These are phyloP conservation scores for Leptinotarsa peninsularis DNA, from an alignment of 2,888 invertebrate species.

Conservation along the genomic window DNA sequence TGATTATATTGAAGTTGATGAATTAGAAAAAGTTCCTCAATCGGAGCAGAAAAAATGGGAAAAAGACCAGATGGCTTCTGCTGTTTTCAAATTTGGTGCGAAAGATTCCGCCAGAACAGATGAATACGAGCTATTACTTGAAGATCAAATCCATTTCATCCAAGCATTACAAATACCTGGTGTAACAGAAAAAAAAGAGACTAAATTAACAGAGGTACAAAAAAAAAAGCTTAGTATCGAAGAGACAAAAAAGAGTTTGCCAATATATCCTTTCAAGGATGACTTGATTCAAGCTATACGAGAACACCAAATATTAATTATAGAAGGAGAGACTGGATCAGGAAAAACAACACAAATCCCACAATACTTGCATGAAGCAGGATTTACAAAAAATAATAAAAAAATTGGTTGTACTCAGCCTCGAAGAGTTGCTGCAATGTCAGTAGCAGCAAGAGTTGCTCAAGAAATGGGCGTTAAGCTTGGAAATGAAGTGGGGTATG, in stretches of 20 bases:
- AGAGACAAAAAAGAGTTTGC: slow-evolving; percentile 80
- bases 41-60: slow-evolving; percentile 97
- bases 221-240: slow-evolving; percentile 84
- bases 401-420: slow-evolving; percentile 67
- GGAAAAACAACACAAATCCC: slow-evolving; percentile 86
- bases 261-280: too few relatives aligned
- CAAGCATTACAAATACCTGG: slow-evolving; percentile 88
- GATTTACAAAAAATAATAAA: slow-evolving; percentile 79
- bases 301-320: slow-evolving; percentile 89
- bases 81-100: slow-evolving; percentile 93
- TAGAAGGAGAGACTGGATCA: slow-evolving; percentile 87
- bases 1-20: slow-evolving; percentile 87
- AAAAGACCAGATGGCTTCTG: slow-evolving; percentile 94
- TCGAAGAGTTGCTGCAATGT: too few relatives aligned
- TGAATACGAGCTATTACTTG: slow-evolving; percentile 92
- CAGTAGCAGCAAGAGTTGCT: too few relatives aligned
- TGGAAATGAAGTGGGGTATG: too few relatives aligned
- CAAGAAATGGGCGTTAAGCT: too few relatives aligned
- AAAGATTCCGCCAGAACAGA: slow-evolving; percentile 80
- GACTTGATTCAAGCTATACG: slow-evolving; percentile 86
- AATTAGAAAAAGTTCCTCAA: slow-evolving; percentile 84
- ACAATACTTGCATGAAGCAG: slow-evolving; percentile 96
- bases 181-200: slow-evolving; percentile 66
- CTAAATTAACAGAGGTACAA: slow-evolving; percentile 75
- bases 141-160: slow-evolving; percentile 98